Evolutionary conservation across 2,797 vertebrate species (phyloP).

Genomic region (Leptatherina wallacei): DNA sequence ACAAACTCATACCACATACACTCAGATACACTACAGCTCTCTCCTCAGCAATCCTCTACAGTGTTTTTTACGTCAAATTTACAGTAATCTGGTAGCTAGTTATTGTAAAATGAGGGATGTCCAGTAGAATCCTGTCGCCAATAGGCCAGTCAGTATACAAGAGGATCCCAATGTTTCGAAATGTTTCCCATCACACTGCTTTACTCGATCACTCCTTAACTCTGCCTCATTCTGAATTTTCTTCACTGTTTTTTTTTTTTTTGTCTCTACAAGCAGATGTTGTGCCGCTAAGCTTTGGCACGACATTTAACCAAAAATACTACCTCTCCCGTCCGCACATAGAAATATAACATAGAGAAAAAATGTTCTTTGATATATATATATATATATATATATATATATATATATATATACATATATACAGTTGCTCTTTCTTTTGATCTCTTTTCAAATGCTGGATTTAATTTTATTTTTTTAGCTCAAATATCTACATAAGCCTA

Average conservation of each 20-base stretch:
- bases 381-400: constrained; percentile 15
- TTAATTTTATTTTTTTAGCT: constrained; percentile 71
- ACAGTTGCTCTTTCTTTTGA: constrained; percentile 57
- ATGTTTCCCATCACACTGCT: constrained; percentile 48
- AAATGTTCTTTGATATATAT: too few species aligned
- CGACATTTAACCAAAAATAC: constrained; percentile 80
- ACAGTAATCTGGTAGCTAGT: constrained; percentile 48
- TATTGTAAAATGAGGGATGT: constrained; percentile 38
- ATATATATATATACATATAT: constrained; percentile 53
- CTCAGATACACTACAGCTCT: constrained; percentile 39
- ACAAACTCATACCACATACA: constrained; percentile 45
- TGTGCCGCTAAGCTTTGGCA: constrained; percentile 59
- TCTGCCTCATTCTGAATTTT: constrained; percentile 47
- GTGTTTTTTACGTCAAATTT: constrained; percentile 38
- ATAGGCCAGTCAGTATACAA: constrained; percentile 55
- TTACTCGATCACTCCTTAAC: constrained; percentile 49
- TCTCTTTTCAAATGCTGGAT: constrained; percentile 79
- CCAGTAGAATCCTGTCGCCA: constrained; percentile 49
- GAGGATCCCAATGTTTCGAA: constrained; percentile 73
- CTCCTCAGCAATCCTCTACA: constrained; percentile 52
- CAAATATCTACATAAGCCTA: constrained; percentile 63
- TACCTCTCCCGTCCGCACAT: constrained; percentile 82
- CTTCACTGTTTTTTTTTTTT: constrained; percentile 28
- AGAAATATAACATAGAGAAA: background rate
- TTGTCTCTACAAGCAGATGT: constrained; percentile 39